phyloP scores from a whole-genome alignment of 2,888 invertebrate species.

The Hyposoter dolosus region DNA sequence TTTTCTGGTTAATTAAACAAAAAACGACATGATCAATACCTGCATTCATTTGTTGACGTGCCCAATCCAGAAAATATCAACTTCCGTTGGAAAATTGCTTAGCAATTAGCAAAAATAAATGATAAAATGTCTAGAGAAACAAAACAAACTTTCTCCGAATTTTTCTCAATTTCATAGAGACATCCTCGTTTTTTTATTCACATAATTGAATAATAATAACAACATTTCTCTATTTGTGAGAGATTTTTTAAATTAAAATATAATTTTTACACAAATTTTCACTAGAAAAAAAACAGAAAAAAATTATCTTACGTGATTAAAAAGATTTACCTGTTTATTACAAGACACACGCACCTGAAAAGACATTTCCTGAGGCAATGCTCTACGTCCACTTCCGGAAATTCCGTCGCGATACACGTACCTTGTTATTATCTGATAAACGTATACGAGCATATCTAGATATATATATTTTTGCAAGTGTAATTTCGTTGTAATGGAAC shows the following conservation, averaged over 20 bases:
- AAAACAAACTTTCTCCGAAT: neutral
- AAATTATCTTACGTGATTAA: neutral
- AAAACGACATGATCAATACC: neutral
- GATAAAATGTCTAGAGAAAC: neutral
- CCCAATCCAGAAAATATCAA: neutral
- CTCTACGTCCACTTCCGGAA: slow-evolving; percentile 52
- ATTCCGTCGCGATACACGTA: slow-evolving; percentile 34
- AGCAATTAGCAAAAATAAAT: neutral
- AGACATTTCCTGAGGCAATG: slow-evolving; percentile 50
- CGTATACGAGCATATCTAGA: neutral
- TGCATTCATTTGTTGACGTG: neutral
- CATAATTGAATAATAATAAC: neutral
- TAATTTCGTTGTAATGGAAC: slow-evolving; percentile 41
- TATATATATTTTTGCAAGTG: neutral
- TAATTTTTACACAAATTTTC: neutral
- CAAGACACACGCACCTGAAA: slow-evolving; percentile 25
- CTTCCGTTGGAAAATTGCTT: neutral
- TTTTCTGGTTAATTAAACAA: neutral
- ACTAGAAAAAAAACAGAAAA: neutral
- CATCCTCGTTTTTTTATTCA: neutral
- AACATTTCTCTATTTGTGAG: neutral
- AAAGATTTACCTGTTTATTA: slow-evolving; percentile 18
- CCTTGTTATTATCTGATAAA: slow-evolving; percentile 35
- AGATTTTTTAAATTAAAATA: neutral
- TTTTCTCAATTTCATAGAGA: neutral